Evolutionary conservation across 2,113 vertebrate genomes (phyloP).

Genomic region (Ondatra zibethicus): DNA sequence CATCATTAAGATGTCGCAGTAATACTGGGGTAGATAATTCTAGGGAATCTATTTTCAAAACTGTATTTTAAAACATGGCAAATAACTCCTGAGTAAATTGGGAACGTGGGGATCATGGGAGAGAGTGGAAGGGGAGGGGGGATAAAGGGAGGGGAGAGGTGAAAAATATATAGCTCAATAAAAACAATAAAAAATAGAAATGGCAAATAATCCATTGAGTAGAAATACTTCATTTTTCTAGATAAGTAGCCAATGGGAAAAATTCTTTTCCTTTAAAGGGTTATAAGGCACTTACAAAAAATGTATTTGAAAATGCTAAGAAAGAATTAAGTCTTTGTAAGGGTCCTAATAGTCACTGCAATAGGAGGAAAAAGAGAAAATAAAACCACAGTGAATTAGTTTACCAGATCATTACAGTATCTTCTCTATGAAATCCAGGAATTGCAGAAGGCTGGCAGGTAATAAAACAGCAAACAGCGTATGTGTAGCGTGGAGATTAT

Average conservation of each 20-base stretch:
- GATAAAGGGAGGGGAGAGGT: too few relatives aligned
- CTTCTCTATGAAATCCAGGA: not conserved
- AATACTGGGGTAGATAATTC: not conserved
- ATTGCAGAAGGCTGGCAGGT: not conserved
- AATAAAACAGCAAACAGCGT: not conserved
- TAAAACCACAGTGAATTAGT: not conserved
- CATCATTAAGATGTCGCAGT: constrained; percentile 22
- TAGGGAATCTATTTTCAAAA: not conserved
- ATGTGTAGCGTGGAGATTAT: fast-evolving
- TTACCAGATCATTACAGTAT: constrained; percentile 7
- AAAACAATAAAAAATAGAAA: not conserved
- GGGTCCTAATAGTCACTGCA: not conserved
- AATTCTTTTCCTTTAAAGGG: constrained; percentile 24
- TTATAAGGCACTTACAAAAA: not conserved
- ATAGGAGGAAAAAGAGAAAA: not conserved
- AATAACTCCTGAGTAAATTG: too few relatives aligned
- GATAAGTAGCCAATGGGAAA: not conserved
- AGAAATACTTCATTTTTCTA: constrained; percentile 44
- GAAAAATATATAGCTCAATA: too few relatives aligned
- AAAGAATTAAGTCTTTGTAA: not conserved
- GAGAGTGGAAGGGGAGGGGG: too few relatives aligned
- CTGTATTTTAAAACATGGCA: not conserved
- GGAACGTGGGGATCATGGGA: too few relatives aligned
- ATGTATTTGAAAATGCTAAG: constrained; percentile 18
- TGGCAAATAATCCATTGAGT: not conserved